A percentile compares a stretch with the other conserved stretches of the same genome.
These are phyloP conservation scores for Macrocentrus cingulum DNA, from an alignment of 1,140 invertebrate species.

Conservation along the genomic window DNA sequence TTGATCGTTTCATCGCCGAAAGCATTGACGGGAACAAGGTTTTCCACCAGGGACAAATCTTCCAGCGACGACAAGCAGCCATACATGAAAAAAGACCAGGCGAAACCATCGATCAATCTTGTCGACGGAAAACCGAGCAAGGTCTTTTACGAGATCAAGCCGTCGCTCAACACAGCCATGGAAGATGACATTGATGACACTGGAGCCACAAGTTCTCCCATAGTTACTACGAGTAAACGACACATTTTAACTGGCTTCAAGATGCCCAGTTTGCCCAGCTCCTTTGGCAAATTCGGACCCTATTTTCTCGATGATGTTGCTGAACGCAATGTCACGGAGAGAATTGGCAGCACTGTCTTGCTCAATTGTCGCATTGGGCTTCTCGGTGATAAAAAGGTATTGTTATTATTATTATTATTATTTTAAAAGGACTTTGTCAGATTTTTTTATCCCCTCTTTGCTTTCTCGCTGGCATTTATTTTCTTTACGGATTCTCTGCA, in stretches of 20 bases:
- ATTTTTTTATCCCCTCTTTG: background rate
- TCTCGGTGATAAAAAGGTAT: slow-evolving; percentile 60
- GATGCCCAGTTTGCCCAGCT: slow-evolving; percentile 50
- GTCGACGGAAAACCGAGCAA: slow-evolving; percentile 37
- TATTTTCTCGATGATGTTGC: slow-evolving; percentile 73
- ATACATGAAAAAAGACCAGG: slow-evolving; percentile 31
- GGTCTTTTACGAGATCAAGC: slow-evolving; percentile 46
- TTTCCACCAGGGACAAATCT: slow-evolving; percentile 10
- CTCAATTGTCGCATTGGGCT: slow-evolving; percentile 62
- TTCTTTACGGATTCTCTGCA: background rate
- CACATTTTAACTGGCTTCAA: slow-evolving; percentile 22
- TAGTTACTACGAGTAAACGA: slow-evolving; percentile 18
- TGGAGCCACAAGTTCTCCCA: background rate
- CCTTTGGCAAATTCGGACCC: slow-evolving; percentile 66
- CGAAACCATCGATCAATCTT: slow-evolving; percentile 36
- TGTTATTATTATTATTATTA: background rate
- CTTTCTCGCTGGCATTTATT: background rate
- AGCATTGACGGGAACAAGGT: slow-evolving; percentile 1
- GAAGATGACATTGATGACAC: slow-evolving; percentile 21
- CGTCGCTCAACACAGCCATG: slow-evolving; percentile 41
- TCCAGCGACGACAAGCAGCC: background rate
- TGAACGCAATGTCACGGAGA: slow-evolving; percentile 57
- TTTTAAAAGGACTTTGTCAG: background rate
- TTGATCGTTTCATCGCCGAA: slow-evolving; percentile 5
- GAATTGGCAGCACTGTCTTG: slow-evolving; percentile 59